These are phyloP conservation scores for Psilopogon haemacephalus DNA, from an alignment of 2,113 vertebrate genomes.

Conservation along the genomic window DNA sequence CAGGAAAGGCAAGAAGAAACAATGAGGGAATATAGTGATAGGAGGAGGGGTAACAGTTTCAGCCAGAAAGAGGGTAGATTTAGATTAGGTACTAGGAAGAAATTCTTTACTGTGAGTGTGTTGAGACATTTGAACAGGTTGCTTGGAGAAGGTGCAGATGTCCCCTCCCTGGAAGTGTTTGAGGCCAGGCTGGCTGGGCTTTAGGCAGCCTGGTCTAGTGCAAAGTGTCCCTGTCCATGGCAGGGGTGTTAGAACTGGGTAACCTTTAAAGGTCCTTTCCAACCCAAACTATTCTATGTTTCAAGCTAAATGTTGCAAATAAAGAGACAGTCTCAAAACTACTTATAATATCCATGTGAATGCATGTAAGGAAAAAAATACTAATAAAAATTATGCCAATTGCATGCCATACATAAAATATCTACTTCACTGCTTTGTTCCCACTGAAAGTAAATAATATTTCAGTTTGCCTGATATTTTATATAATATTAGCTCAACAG, in stretches of 20 bases:
- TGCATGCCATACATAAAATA: neutral
- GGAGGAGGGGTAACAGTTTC: fast-evolving
- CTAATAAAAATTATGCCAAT: neutral
- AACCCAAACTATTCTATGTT: neutral
- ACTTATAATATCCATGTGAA: neutral
- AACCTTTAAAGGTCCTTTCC: neutral
- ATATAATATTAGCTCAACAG: neutral
- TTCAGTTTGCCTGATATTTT: neutral
- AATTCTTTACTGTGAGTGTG: neutral
- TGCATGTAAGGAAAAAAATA: neutral
- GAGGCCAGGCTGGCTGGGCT: too few relatives aligned
- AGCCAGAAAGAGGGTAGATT: neutral
- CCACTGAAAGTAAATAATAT: neutral
- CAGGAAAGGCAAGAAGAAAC: neutral
- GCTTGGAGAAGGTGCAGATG: neutral
- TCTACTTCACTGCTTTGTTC: neutral
- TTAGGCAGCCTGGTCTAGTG: too few relatives aligned
- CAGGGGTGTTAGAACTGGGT: neutral
- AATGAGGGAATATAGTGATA: fast-evolving
- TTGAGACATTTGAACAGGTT: neutral
- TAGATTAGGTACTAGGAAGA: neutral
- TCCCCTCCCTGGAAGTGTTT: neutral
- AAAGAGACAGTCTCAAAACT: neutral
- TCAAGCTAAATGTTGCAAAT: neutral
- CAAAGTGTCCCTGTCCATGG: too few relatives aligned